A percentile compares a stretch with the other conserved stretches of the same genome.
phyloP scores from a whole-genome alignment of 2,113 vertebrate genomes.

The Mobula hypostoma region DNA sequence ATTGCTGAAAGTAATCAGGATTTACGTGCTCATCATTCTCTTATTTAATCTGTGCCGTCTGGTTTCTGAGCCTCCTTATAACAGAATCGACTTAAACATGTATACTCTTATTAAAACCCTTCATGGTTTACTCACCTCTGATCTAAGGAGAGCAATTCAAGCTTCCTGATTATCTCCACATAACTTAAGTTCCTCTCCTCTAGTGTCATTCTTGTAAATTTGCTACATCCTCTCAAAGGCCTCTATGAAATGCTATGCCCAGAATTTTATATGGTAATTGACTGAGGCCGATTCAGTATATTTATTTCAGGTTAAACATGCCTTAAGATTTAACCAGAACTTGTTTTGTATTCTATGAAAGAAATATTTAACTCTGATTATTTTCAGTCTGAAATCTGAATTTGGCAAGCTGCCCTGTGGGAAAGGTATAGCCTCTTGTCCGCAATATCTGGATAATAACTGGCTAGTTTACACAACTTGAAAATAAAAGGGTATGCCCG shows the following conservation, averaged over 20 bases:
- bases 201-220: not conserved
- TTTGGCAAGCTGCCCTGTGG: not conserved
- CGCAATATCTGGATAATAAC: not conserved
- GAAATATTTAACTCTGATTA: not conserved
- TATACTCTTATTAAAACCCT: not conserved
- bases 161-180: not conserved
- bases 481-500: not conserved
- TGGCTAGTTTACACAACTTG: not conserved
- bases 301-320: not conserved
- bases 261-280: not conserved
- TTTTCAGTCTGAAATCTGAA: not conserved
- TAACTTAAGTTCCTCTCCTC: not conserved
- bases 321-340: not conserved
- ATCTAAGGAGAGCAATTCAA: not conserved
- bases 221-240: not conserved
- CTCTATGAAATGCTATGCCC: not conserved
- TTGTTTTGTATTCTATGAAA: not conserved
- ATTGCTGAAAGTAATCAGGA: too few relatives aligned
- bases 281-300: not conserved
- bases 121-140: not conserved
- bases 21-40: not conserved
- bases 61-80: not conserved
- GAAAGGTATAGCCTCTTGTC: not conserved
- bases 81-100: not conserved
- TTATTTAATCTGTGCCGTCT: not conserved